Percentiles rank a stretch among this genome's conserved stretches.
Evolutionary conservation across 2,888 invertebrate genomes (phyloP).

Genomic region (Cantharis rufa): DNA sequence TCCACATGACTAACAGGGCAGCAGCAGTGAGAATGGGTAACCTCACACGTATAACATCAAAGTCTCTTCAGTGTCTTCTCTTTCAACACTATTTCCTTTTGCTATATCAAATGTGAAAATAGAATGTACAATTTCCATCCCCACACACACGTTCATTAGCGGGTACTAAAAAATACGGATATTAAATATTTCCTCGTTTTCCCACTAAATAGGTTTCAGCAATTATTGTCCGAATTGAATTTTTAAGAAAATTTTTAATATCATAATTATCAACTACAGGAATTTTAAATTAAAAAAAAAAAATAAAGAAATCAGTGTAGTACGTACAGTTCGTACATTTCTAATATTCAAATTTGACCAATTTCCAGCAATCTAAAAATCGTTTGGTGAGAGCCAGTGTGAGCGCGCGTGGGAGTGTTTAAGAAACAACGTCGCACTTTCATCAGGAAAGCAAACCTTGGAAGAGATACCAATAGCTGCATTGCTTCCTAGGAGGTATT

Average conservation of each 20-base stretch:
- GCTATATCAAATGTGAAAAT: neutral
- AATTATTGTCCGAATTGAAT: neutral
- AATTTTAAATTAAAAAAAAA: neutral
- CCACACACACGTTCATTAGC: neutral
- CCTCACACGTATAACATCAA: neutral
- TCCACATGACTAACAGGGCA: constrained; percentile 63
- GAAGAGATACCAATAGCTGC: constrained; percentile 7
- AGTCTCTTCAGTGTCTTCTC: constrained; percentile 41
- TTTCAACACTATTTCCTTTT: constrained; percentile 50
- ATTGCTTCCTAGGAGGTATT: constrained; percentile 3
- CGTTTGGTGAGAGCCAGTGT: neutral
- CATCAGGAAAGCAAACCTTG: constrained; percentile 37
- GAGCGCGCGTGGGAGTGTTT: constrained; percentile 45
- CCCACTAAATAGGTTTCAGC: neutral
- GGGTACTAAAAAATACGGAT: neutral
- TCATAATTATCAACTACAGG: neutral
- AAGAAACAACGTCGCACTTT: constrained; percentile 36
- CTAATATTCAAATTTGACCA: neutral
- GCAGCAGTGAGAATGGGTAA: constrained; percentile 54
- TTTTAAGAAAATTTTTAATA: neutral
- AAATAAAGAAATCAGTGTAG: neutral
- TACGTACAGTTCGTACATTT: neutral
- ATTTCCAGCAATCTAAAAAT: neutral
- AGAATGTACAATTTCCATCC: neutral
- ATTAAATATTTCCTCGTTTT: neutral